These are phyloP conservation scores for Drosophila takahashii DNA, from an alignment of 1,140 invertebrate species.

Conservation along the genomic window DNA sequence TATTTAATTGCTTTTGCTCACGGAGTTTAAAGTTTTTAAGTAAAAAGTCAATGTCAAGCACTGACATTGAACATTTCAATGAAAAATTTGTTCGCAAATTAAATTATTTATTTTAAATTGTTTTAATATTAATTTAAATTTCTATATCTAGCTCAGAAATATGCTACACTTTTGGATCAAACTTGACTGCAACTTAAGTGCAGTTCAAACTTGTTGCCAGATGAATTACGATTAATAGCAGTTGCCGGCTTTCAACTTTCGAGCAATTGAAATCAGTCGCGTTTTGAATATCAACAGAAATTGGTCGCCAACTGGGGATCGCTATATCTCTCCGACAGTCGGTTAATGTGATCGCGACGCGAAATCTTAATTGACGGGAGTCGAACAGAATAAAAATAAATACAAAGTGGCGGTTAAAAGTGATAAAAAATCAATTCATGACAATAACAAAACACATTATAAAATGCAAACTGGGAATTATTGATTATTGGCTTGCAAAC, in stretches of 20 bases:
- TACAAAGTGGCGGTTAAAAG: constrained; percentile 8
- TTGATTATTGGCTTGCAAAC: constrained; percentile 15
- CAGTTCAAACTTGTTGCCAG: constrained; percentile 51
- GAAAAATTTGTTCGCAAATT: neutral
- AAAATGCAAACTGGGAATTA: constrained; percentile 5
- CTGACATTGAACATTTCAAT: neutral
- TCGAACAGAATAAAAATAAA: constrained; percentile 23
- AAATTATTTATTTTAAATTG: neutral
- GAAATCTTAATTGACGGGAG: constrained; percentile 40
- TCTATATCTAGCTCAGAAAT: constrained; percentile 7
- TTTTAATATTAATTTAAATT: neutral
- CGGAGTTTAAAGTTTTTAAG: neutral
- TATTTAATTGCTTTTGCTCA: neutral
- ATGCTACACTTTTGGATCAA: constrained; percentile 1
- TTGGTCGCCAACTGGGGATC: constrained; percentile 15
- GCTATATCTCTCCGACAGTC: neutral
- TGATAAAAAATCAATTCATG: constrained; percentile 31
- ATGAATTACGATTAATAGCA: constrained; percentile 32
- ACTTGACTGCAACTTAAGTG: constrained; percentile 6
- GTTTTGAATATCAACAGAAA: constrained; percentile 38
- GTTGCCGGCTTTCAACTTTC: constrained; percentile 38
- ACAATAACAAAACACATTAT: neutral
- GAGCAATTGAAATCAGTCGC: constrained; percentile 50
- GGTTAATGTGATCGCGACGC: constrained; percentile 26
- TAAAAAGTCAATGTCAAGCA: too few relatives aligned